phyloP scores from a whole-genome alignment of 2,797 vertebrate species.

The Hyperoplus immaculatus region DNA sequence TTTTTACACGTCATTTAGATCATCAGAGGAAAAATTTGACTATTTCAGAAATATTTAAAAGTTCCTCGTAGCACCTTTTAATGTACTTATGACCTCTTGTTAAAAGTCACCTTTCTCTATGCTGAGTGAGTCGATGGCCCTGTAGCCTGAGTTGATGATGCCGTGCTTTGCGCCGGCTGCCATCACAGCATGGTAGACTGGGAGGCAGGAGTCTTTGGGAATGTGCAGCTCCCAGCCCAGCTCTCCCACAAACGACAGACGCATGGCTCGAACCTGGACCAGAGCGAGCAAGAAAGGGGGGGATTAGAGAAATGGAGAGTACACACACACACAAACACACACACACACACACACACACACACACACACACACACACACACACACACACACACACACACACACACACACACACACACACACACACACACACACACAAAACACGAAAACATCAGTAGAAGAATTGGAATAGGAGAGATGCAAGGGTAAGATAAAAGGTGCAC shows the following conservation, averaged over 20 bases:
- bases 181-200: slow-evolving; percentile 94
- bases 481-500: slow-evolving; percentile 33
- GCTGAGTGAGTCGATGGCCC: slow-evolving; percentile 97
- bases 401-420: slow-evolving; percentile 10
- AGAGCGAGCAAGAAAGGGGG: slow-evolving; percentile 8
- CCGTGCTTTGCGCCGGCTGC: slow-evolving; percentile 87
- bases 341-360: not conserved
- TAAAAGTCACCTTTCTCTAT: slow-evolving; percentile 92
- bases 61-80: not conserved
- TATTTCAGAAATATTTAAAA: too few species aligned
- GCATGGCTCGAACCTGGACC: slow-evolving; percentile 93
- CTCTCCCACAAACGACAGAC: slow-evolving; percentile 95
- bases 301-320: slow-evolving; percentile 34
- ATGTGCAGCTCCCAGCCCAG: slow-evolving; percentile 98
- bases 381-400: not conserved
- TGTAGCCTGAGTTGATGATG: slow-evolving; percentile 92
- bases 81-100: not conserved
- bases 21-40: too few species aligned
- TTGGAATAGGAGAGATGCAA: slow-evolving; percentile 26
- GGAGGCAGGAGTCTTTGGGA: slow-evolving; percentile 88
- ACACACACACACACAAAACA: not conserved
- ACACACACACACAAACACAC: not conserved
- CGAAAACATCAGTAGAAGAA: slow-evolving; percentile 15
- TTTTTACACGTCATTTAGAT: too few species aligned
- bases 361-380: slow-evolving; percentile 5